Conservation (phyloP, 2,888 invertebrate genomes). For the Cheilosia vulpina region DNA sequence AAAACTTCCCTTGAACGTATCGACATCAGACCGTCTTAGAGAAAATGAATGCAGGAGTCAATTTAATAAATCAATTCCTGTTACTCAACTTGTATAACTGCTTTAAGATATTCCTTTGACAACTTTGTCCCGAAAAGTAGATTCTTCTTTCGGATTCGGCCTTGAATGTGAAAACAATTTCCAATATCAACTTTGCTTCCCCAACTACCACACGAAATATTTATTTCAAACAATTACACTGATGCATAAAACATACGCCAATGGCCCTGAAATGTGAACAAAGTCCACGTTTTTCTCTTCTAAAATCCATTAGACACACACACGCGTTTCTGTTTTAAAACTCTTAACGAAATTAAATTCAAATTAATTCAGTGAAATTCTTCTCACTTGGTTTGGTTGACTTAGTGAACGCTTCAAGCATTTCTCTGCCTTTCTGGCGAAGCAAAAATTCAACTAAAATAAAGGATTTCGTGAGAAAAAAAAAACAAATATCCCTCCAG, state of each 20-base stretch:
- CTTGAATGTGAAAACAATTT: no score
- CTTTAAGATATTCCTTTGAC: no score
- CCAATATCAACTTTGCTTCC: not conserved
- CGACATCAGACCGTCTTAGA: no score
- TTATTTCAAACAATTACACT: not conserved
- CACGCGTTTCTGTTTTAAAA: not conserved
- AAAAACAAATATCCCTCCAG: conserved; percentile 5
- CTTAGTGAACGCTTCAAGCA: conserved; percentile 7
- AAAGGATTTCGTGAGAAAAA: conserved; percentile 22
- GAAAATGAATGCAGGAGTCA: no score
- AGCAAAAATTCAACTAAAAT: conserved; percentile 18
- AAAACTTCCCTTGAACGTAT: no score
- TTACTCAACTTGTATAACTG: no score
- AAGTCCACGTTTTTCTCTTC: not conserved
- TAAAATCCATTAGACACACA: no score
- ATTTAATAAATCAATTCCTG: no score
- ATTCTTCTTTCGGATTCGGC: no score
- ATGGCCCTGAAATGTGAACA: not conserved
- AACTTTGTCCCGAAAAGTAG: no score
- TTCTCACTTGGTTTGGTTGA: conserved; percentile 35
- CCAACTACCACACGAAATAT: not conserved
- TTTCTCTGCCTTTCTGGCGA: not conserved
- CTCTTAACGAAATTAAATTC: conserved; percentile 36
- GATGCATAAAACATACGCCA: not conserved
- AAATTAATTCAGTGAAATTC: conserved; percentile 48